Conservation (phyloP, 2,888 invertebrate genomes). For the Diaperis boleti region DNA sequence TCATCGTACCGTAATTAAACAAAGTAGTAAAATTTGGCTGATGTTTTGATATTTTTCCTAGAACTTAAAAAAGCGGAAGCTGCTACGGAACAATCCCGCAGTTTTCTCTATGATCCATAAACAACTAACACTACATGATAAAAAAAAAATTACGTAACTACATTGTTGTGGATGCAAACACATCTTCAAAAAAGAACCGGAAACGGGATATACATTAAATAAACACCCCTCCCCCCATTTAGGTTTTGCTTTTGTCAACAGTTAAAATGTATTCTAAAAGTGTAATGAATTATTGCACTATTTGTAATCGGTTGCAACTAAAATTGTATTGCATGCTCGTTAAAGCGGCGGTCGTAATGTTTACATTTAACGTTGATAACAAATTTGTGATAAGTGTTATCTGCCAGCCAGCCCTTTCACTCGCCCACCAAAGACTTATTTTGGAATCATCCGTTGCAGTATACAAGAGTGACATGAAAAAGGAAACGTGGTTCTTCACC, state of each 20-base stretch:
- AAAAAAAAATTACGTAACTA: slow-evolving; percentile 15
- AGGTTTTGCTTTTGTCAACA: slow-evolving; percentile 15
- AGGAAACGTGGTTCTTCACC: no score
- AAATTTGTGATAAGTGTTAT: slow-evolving; percentile 47
- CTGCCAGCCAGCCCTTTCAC: slow-evolving; percentile 43
- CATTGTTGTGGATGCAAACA: slow-evolving; percentile 6
- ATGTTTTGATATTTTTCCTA: no score
- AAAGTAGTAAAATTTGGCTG: no score
- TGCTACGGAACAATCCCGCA: not conserved
- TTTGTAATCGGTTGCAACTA: slow-evolving; percentile 17
- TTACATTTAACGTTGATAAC: slow-evolving; percentile 46
- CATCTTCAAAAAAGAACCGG: slow-evolving; percentile 14
- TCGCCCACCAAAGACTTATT: no score
- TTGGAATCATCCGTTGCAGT: no score
- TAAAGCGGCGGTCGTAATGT: slow-evolving; percentile 33
- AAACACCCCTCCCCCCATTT: slow-evolving; percentile 5
- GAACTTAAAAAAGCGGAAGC: no score
- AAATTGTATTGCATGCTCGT: slow-evolving; percentile 23
- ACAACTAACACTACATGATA: not conserved
- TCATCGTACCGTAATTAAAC: not conserved
- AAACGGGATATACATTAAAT: slow-evolving; percentile 18
- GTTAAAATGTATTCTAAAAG: slow-evolving; percentile 3
- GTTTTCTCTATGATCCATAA: not conserved
- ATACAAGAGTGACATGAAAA: no score
- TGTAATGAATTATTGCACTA: slow-evolving; percentile 23